Conservation (phyloP, 2,888 invertebrate genomes). For the Sphaerophoria rueppellii region DNA sequence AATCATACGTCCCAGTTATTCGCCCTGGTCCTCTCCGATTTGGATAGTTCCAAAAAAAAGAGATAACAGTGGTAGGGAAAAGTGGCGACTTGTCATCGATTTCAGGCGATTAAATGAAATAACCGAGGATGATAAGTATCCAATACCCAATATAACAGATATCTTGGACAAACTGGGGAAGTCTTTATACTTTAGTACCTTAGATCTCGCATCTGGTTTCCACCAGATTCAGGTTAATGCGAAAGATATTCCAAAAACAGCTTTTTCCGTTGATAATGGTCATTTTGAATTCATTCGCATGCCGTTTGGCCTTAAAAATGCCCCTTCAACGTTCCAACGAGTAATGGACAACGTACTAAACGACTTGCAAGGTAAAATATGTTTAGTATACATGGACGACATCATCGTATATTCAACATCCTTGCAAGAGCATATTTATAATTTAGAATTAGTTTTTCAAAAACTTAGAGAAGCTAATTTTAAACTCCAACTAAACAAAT, state of each 20-base stretch:
- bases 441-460: background rate
- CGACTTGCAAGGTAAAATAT: slow-evolving; percentile 64
- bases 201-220: slow-evolving; percentile 77
- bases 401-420: background rate
- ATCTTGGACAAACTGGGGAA: slow-evolving; percentile 77
- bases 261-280: slow-evolving; percentile 69
- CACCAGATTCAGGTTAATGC: slow-evolving; percentile 76
- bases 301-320: slow-evolving; percentile 70
- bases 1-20: slow-evolving; percentile 50
- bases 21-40: slow-evolving; percentile 47
- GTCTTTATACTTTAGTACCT: slow-evolving; percentile 77
- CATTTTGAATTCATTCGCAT: slow-evolving; percentile 39
- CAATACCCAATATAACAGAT: slow-evolving; percentile 17
- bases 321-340: slow-evolving; percentile 59
- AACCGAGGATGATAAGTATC: slow-evolving; percentile 27
- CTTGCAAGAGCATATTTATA: slow-evolving; percentile 1
- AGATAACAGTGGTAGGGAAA: slow-evolving; percentile 51
- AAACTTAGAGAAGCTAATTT: background rate
- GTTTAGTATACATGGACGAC: slow-evolving; percentile 8
- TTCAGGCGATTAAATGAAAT: slow-evolving; percentile 30
- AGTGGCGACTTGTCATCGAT: slow-evolving; percentile 58
- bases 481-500: no score
- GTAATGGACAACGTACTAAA: slow-evolving; percentile 74
- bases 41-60: slow-evolving; percentile 48
- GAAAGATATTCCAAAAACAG: slow-evolving; percentile 70